phyloP scores from a whole-genome alignment of 1,140 invertebrate genomes.

The Atta texana region DNA sequence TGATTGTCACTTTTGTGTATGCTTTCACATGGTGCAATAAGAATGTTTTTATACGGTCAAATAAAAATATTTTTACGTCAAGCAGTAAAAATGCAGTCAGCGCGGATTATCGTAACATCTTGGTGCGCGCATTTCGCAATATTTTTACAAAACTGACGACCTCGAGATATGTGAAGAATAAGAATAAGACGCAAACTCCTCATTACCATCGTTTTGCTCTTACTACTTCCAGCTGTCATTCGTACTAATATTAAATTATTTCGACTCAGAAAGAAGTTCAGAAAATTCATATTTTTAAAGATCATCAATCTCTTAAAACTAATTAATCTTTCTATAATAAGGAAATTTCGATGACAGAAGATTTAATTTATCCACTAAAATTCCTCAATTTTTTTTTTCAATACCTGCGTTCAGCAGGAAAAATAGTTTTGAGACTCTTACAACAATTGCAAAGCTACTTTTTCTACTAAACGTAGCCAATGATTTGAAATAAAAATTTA shows the following conservation, averaged over 20 bases:
- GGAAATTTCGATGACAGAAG: too few relatives aligned
- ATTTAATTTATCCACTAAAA: too few relatives aligned
- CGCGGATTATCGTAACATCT: conserved; percentile 22
- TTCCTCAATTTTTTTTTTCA: too few relatives aligned
- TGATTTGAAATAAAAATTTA: too few relatives aligned
- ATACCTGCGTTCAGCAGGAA: too few relatives aligned
- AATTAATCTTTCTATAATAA: too few relatives aligned
- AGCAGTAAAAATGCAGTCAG: conserved; percentile 14
- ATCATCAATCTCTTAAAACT: background rate
- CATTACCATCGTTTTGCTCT: conserved; percentile 5
- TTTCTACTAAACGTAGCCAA: too few relatives aligned
- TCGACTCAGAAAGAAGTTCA: background rate
- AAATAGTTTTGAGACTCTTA: too few relatives aligned
- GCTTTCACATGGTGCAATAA: background rate
- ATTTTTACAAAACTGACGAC: conserved; percentile 1
- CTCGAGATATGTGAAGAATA: background rate
- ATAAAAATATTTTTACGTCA: conserved; percentile 48
- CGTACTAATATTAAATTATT: background rate
- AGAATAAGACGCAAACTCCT: conserved; percentile 14
- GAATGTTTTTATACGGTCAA: conserved; percentile 4
- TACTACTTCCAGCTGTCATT: background rate
- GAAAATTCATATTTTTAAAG: background rate
- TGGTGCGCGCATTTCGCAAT: background rate
- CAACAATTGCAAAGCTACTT: too few relatives aligned
- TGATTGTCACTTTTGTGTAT: background rate